phyloP scores from a whole-genome alignment of 1,140 invertebrate species.

The Trichonephila clavipes region DNA sequence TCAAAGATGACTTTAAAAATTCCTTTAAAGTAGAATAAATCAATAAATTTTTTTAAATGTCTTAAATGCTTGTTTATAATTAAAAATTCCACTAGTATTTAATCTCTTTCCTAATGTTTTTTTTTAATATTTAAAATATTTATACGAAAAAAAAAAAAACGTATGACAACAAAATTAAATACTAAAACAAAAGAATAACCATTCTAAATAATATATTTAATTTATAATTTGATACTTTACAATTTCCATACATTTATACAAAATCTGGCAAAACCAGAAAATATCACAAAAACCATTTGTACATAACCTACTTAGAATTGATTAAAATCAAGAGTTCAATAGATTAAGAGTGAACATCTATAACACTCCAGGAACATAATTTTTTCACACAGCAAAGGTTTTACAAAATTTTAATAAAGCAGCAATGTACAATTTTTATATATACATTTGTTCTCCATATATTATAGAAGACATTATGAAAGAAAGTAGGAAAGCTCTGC shows the following conservation, averaged over 20 bases:
- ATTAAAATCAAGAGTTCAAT: slow-evolving; percentile 1
- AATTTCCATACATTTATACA: slow-evolving; percentile 76
- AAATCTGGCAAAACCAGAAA: slow-evolving; percentile 61
- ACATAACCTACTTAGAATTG: slow-evolving; percentile 52
- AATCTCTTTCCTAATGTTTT: too few relatives aligned
- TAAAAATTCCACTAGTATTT: too few relatives aligned
- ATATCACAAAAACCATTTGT: slow-evolving; percentile 75
- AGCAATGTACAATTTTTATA: not conserved
- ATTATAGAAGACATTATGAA: not conserved
- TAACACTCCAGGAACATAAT: slow-evolving; percentile 49
- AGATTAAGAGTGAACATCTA: not conserved
- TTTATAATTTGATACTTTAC: slow-evolving; percentile 61
- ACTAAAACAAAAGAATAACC: slow-evolving; percentile 25
- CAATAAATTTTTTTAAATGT: too few relatives aligned
- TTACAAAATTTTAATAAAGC: not conserved
- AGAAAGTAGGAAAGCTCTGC: not conserved
- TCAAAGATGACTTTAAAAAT: too few relatives aligned
- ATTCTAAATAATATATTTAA: slow-evolving; percentile 70
- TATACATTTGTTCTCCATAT: slow-evolving; percentile 53
- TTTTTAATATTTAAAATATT: too few relatives aligned
- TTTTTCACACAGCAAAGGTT: not conserved
- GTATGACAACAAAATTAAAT: too few relatives aligned
- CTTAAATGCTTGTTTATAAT: too few relatives aligned
- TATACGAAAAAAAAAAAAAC: too few relatives aligned
- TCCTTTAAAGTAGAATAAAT: too few relatives aligned